Percentiles rank a stretch among this genome's conserved stretches.
Evolutionary conservation across 2,888 invertebrate species (phyloP).

Genomic region (Megastigmus dorsalis): DNA sequence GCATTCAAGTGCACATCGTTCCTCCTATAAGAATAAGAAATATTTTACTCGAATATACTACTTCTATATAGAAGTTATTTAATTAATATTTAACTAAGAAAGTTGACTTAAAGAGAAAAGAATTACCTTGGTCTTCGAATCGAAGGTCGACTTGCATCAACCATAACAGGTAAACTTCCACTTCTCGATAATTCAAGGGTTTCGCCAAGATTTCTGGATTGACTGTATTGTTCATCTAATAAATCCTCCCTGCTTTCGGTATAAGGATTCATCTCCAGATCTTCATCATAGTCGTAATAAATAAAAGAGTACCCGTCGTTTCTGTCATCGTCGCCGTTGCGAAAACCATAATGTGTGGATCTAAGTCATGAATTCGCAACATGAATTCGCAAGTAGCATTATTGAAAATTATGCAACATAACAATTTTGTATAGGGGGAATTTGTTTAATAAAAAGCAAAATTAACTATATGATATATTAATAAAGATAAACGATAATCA

Average conservation of each 20-base stretch:
- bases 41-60: no score
- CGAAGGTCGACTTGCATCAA: constrained; percentile 30
- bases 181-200: constrained; percentile 6
- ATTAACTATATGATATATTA: not conserved
- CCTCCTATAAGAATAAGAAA: no score
- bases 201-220: not conserved
- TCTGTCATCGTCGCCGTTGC: constrained; percentile 50
- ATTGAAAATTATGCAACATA: not conserved
- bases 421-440: not conserved
- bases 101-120: no score
- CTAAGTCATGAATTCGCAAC: no score
- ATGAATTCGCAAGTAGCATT: no score
- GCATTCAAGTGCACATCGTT: no score
- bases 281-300: constrained; percentile 65
- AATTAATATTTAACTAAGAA: not conserved
- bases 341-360: constrained; percentile 60
- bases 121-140: constrained; percentile 14
- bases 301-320: constrained; percentile 64
- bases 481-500: not conserved
- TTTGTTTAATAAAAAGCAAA: not conserved
- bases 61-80: not conserved
- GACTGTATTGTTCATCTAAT: not conserved
- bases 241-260: not conserved
- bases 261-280: constrained; percentile 26
- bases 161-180: constrained; percentile 37